Conservation (phyloP, 1,140 invertebrate genomes). For the Drosophila simulans region DNA sequence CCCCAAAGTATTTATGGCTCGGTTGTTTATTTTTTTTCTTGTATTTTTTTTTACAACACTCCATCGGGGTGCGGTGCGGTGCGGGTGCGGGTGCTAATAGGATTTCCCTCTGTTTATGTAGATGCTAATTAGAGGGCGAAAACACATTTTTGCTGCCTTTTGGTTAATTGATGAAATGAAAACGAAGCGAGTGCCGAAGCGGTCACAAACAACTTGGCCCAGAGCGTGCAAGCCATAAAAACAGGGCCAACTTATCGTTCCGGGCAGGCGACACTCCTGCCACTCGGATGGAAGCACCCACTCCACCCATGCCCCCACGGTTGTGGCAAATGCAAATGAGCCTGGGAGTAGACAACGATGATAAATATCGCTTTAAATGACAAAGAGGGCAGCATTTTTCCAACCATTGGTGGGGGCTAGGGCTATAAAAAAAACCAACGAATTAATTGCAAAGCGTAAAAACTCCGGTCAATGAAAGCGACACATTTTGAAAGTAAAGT, state of each 20-base stretch:
- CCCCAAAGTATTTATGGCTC: slow-evolving; percentile 46
- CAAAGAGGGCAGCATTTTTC: slow-evolving; percentile 27
- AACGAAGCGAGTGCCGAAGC: slow-evolving; percentile 29
- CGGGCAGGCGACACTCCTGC: slow-evolving; percentile 35
- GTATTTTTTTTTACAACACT: slow-evolving; percentile 34
- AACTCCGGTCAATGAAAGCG: neutral
- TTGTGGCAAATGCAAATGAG: slow-evolving; percentile 39
- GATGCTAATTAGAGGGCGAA: slow-evolving; percentile 80
- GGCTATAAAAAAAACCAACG: slow-evolving; percentile 61
- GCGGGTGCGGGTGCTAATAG: slow-evolving; percentile 60
- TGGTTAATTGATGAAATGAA: slow-evolving; percentile 81
- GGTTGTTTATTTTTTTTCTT: slow-evolving; percentile 12
- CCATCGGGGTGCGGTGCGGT: too few relatives aligned
- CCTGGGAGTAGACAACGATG: slow-evolving; percentile 63
- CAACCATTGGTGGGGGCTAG: neutral
- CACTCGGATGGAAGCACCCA: neutral
- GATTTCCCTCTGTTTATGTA: slow-evolving; percentile 78
- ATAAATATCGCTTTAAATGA: slow-evolving; percentile 78
- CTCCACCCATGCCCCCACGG: neutral
- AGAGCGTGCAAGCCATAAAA: slow-evolving; percentile 35
- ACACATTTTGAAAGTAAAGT: slow-evolving; percentile 4
- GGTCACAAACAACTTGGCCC: slow-evolving; percentile 40
- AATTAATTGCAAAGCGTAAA: slow-evolving; percentile 66
- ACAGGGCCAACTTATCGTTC: slow-evolving; percentile 59
- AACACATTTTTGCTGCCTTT: slow-evolving; percentile 75